These are phyloP conservation scores for Crypturellus tataupa DNA, from an alignment of 2,797 vertebrate species.

Conservation along the genomic window DNA sequence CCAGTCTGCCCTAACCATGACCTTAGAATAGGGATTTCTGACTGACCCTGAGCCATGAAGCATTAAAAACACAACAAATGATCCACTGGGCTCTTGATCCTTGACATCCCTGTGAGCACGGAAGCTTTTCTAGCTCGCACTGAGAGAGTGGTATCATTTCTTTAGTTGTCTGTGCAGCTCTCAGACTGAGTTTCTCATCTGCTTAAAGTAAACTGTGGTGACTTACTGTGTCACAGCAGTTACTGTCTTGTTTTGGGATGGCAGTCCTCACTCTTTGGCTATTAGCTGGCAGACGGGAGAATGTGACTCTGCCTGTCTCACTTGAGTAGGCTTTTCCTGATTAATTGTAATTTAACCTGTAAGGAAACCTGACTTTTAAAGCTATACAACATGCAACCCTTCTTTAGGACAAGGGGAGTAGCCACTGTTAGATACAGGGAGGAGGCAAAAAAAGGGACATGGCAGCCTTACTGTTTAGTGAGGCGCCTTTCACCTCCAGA, in stretches of 20 bases:
- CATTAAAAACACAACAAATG: conserved; percentile 65
- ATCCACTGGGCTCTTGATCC: conserved; percentile 63
- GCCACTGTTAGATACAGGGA: background rate
- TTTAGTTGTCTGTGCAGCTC: conserved; percentile 48
- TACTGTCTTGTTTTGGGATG: background rate
- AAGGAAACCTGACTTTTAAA: background rate
- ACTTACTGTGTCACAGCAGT: background rate
- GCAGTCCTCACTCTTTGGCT: background rate
- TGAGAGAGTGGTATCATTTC: conserved; percentile 48
- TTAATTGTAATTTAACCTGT: background rate
- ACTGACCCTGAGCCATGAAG: conserved; percentile 52
- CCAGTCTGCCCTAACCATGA: conserved; percentile 27
- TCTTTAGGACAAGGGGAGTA: background rate
- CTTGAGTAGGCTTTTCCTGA: background rate
- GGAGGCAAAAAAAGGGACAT: background rate
- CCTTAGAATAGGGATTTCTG: conserved; percentile 60
- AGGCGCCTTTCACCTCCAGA: background rate
- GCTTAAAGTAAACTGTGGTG: conserved; percentile 41
- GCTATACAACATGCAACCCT: background rate
- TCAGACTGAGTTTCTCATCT: conserved; percentile 44
- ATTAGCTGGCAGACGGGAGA: background rate
- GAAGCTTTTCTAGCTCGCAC: conserved; percentile 39
- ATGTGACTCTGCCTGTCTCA: background rate
- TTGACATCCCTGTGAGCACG: conserved; percentile 24
- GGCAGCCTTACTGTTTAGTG: background rate